Base-by-base conservation (phyloP, 2,797 vertebrate species). In the Onychomys leucogaster region DNA sequence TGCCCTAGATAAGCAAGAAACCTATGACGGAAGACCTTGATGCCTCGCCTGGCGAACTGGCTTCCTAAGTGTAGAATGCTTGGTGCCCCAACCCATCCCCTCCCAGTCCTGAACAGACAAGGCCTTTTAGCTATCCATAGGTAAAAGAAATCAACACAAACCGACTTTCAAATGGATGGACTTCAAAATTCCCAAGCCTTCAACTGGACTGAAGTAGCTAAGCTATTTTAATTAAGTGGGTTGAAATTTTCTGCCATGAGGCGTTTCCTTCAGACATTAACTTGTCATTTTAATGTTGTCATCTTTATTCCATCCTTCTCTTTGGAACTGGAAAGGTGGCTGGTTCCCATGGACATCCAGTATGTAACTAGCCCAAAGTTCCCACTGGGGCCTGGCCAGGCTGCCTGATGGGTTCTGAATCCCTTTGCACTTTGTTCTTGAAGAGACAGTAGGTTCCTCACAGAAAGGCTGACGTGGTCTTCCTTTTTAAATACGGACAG, bases 1-100 rank as follows among this genome's bases (percentile, higher is more conserved):
- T 52, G 23, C 94, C 86, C 85, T 94, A 96, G 91, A 49, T 55
- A 32, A 16, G 73, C 65, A 29, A 16, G 43, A 67, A 43, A 82
- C 63, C 92, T 52, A 27, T 83, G 49, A 37, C 1, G 37, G 32
- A 55, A n/a, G 16, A 43, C 41, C 84, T 83, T 1, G 82, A 34
- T 4, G 75, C 21, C 75, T 75, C 6, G 37, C 0, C 83, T 80
- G 61, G 65, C 57, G n/a, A 55, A 6, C 5, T 21, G 34, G 61
- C 4, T 6, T 41, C 43, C 65, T 11, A n/a, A 76, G 5, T 7
- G 2, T 11, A 6, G 75, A 49, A 46, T 46, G 6, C 25, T 94
- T 0, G 0, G 69, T 49, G 12, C 23, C 43, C 49, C 1, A 61
- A 23, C 37, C 55, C 32, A 8, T 59, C 3, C 27, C 91, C 43